These are phyloP conservation scores for Phodopus roborovskii DNA, from an alignment of 2,113 vertebrate species.

Conservation along the genomic window DNA sequence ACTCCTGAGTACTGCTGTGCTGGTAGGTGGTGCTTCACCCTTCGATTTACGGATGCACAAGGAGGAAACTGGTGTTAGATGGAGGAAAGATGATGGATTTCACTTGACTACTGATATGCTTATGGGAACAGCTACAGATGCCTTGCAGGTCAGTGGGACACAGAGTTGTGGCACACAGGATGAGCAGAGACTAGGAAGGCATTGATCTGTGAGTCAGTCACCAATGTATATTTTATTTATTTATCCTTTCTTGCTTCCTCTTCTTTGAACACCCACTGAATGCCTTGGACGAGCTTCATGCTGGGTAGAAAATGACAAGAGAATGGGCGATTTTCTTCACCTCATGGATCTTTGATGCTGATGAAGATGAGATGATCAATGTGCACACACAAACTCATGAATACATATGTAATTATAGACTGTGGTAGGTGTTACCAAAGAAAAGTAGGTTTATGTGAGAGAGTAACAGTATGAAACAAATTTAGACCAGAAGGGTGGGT, in stretches of 20 bases:
- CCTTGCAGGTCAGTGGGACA: background rate
- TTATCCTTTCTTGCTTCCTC: background rate
- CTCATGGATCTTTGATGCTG: background rate
- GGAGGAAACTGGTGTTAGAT: background rate
- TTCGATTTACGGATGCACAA: background rate
- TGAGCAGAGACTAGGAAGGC: background rate
- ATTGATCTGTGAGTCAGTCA: background rate
- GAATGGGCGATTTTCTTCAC: background rate
- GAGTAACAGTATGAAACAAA: constrained; percentile 13
- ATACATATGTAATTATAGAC: constrained; percentile 28
- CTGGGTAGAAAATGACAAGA: background rate
- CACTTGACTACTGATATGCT: background rate
- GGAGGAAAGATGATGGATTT: background rate
- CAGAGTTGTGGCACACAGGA: background rate
- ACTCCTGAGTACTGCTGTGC: background rate
- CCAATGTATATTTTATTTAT: background rate
- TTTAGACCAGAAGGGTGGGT: background rate
- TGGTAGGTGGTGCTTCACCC: background rate
- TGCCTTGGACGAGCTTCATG: background rate
- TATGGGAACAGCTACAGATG: background rate
- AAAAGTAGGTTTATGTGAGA: background rate
- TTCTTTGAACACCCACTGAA: background rate
- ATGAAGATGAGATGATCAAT: background rate
- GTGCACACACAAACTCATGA: background rate
- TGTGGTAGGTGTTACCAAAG: constrained; percentile 19